Base-by-base conservation (phyloP, 2,797 vertebrate genomes). In the Nasua narica region DNA sequence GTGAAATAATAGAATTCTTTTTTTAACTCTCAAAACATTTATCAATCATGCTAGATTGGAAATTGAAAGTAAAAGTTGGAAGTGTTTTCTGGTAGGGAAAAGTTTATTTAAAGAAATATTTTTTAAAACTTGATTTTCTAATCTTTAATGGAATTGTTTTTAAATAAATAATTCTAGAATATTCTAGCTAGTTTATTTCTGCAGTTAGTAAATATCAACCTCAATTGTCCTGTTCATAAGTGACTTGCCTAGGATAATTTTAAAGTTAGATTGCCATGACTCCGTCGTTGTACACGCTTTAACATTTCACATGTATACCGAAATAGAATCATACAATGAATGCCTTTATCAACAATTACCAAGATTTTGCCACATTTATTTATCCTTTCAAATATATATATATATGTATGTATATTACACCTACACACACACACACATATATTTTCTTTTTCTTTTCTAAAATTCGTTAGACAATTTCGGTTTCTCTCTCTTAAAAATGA, bases 31-130 rank as follows among this genome's bases (percentile, higher is more conserved):
- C 65, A 76, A 72, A 86, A 58, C 21, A 72, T 65, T 54, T 77
- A 58, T 81, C 78, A 90, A 52, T 87, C 19, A 76, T 62, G 76
- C 13, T 60, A 62, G 40, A 60, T 92, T 89, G 83, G 67, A 96
- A 96, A 58, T 89, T 79, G 25, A 78, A 76, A 83, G 25, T 85
- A 60, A 70, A 97, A 56, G 37, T 82, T 90, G n/a, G 74, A 86
- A 60, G 18, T 78, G 4, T 92, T 88, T 92, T 37, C 48, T 90
- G 67, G 4, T 95, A 74, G 25, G 50, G 16, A 65, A 67, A 88
- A n/a, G 29, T 79, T 84, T 82, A 93, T 83, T 82, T 79, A 85
- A 94, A 74, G 43, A 91, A 40, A 50, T 70, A 9, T 74, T 87
- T 82, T 82, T 67, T 79, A 84, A 77, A 89, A 78, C 52, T 79